These are phyloP conservation scores for Gallirallus australis DNA, from an alignment of 2,797 vertebrate genomes.

Conservation along the genomic window DNA sequence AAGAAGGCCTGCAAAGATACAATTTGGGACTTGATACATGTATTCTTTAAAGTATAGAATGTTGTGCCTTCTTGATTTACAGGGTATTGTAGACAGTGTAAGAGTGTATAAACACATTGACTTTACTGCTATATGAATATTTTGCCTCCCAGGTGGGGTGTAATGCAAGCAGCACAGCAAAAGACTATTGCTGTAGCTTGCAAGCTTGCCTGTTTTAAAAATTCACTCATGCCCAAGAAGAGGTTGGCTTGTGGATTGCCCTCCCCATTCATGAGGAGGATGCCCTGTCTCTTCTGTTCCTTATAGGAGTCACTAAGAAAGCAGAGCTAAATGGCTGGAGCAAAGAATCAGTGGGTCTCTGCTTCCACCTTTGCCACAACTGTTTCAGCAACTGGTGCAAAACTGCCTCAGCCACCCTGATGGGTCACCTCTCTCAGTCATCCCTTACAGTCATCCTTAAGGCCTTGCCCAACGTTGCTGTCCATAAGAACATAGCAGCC, in stretches of 20 bases:
- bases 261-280: background rate
- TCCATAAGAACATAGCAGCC: background rate
- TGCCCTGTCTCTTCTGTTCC: background rate
- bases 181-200: background rate
- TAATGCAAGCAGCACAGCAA: background rate
- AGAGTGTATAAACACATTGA: background rate
- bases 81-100: background rate
- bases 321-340: background rate
- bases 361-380: background rate
- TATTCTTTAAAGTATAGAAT: background rate
- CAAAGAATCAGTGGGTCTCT: background rate
- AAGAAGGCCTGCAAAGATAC: background rate
- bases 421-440: background rate
- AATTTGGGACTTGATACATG: background rate
- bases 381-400: background rate
- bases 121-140: background rate
- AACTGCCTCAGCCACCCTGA: background rate
- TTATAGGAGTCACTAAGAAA: background rate
- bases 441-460: background rate
- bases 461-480: background rate
- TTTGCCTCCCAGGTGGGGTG: background rate
- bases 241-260: background rate
- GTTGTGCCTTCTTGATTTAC: background rate
- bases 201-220: background rate
- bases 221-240: background rate